Percentiles rank a stretch among this genome's conserved stretches.
Conservation (phyloP, 2,888 invertebrate genomes). For the Lochmaea capreae region DNA sequence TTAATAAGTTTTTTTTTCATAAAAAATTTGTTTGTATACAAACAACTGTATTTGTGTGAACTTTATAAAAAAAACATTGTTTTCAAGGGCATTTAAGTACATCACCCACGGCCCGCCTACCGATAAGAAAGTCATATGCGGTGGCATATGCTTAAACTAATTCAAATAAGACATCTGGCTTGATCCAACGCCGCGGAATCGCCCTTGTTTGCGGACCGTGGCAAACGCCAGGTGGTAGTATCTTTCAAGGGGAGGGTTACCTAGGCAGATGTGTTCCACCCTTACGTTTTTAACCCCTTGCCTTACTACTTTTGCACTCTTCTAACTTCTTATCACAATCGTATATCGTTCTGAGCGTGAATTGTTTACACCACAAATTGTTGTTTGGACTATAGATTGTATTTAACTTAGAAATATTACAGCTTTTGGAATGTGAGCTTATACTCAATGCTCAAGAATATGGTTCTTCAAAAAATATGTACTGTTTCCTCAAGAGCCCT, state of each 20-base stretch:
- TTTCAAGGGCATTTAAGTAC: slow-evolving; percentile 36
- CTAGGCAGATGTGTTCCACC: slow-evolving; percentile 63
- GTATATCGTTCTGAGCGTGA: slow-evolving; percentile 39
- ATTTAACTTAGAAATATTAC: neutral
- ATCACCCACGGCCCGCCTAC: slow-evolving; percentile 46
- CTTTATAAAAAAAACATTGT: slow-evolving; percentile 30
- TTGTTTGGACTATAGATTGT: slow-evolving; percentile 13
- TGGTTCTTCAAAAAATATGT: no score
- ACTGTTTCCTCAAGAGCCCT: no score
- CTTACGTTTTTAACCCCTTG: slow-evolving; percentile 59
- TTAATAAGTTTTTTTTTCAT: neutral
- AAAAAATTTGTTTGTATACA: no score
- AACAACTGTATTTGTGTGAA: neutral
- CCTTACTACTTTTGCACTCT: slow-evolving; percentile 55
- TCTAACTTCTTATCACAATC: slow-evolving; percentile 52
- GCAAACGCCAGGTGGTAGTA: slow-evolving; percentile 66
- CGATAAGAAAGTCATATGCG: slow-evolving; percentile 51
- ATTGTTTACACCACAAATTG: slow-evolving; percentile 30
- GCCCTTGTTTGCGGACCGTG: slow-evolving; percentile 66
- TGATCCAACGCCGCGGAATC: slow-evolving; percentile 45
- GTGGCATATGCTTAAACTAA: slow-evolving; percentile 58
- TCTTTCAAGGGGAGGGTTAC: slow-evolving; percentile 64
- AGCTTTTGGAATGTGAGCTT: no score
- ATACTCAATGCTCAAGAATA: no score
- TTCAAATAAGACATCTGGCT: slow-evolving; percentile 58